A percentile compares a stretch with the other conserved stretches of the same genome.
phyloP scores from a whole-genome alignment of 2,113 vertebrate species.

The Macheiramphus alcinus region DNA sequence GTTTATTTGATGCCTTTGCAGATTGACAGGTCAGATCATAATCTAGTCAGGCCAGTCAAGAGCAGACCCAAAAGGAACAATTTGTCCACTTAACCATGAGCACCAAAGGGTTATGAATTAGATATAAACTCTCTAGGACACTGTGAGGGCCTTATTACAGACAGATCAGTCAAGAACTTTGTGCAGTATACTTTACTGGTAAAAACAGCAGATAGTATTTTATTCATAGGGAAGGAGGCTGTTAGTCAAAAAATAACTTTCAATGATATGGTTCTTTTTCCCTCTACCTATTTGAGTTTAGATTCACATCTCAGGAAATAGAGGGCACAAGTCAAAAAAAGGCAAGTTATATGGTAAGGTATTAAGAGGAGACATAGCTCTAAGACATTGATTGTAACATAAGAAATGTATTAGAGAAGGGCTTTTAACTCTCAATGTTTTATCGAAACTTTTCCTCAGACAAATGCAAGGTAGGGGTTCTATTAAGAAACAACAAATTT shows the following conservation, averaged over 20 bases:
- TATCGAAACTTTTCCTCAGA: not conserved
- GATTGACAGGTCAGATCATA: not conserved
- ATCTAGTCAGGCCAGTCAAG: not conserved
- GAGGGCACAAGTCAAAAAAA: not conserved
- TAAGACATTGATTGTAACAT: not conserved
- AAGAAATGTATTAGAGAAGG: not conserved
- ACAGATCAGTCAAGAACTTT: not conserved
- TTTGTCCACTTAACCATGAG: not conserved
- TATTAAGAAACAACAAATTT: not conserved
- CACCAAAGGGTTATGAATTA: not conserved
- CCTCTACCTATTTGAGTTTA: not conserved
- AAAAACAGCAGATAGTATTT: not conserved
- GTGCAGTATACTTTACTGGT: not conserved
- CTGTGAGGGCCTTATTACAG: not conserved
- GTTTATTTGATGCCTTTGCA: not conserved
- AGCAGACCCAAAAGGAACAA: not conserved
- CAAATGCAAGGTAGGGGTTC: not conserved
- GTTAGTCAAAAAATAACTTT: not conserved
- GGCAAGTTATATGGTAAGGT: not conserved
- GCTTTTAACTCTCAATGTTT: not conserved
- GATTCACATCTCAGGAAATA: not conserved
- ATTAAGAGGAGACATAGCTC: not conserved
- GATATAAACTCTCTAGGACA: not conserved
- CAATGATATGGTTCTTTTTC: not conserved
- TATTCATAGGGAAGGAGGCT: not conserved